Evolutionary conservation across 2,888 invertebrate species (phyloP), one percentile per base, ranked within the genome.

Genomic region (Drosophila limbata): DNA sequence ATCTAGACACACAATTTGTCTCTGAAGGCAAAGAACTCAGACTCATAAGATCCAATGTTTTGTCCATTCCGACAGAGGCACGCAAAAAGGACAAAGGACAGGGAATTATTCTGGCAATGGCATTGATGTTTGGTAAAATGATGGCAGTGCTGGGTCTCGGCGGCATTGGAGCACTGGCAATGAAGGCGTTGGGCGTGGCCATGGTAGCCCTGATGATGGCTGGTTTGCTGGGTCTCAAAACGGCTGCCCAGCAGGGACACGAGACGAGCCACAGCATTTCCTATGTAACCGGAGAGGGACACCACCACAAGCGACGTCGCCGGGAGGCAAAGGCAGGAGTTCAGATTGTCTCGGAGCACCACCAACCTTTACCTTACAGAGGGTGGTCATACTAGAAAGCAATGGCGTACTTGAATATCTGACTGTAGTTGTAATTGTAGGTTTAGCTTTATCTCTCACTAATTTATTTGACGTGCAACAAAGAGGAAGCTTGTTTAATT

Each of bases 51-150:
- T 64, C 25, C 52, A 33, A 44, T 69, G 42, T 44, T 44, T 68
- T 67, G 60, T 53, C 33, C 31, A 55, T 42, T 68, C 28, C 21
- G 19, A 19, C 92, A 95, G 95, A 93, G 77, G 94, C 94, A 10
- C 93, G 95, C 90, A 94, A 94, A 56, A 95, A 94, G 84, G 94
- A 94, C 19, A 94, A 94, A 10, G 94, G 94, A 4, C 94, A 94
- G 94, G 42, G 94, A 0, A 89, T 95, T 0, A 89, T 94, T 83
- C 79, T 95, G 59, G 84, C 88, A 59, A 92, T 96, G 81, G 96
- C 95, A 0, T 83, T 96, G 73, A 95, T 96, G 95, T 95, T 96
- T 93, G 96, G 95, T 63, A 96, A 96, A 91, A 95, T 95, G 89
- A 92, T 96, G 88, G 96, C 96, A 0, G 95, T 96, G 0, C 93